Conservation (phyloP, 1,140 invertebrate species). For the Cydia pomonella region DNA sequence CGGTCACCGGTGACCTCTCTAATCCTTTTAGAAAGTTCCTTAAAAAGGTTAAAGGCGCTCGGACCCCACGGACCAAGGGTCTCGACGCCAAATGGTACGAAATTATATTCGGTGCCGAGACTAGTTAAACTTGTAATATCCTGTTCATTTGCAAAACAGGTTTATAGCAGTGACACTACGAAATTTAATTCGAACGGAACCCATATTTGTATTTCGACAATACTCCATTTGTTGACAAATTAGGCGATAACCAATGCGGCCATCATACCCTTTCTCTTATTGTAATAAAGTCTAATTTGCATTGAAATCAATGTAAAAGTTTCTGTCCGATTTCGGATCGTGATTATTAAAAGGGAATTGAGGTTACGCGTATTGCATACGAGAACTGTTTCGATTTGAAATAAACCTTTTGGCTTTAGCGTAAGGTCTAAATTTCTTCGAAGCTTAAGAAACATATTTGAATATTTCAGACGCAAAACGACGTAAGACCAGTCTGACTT, state of each 20-base stretch:
- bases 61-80: no score
- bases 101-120: no score
- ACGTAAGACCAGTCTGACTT: not conserved
- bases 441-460: not conserved
- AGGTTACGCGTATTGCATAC: conserved; percentile 24
- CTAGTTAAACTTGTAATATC: no score
- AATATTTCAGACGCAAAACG: not conserved
- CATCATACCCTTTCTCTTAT: not conserved
- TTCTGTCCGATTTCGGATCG: not conserved
- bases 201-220: conserved; percentile 10
- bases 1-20: no score
- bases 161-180: not conserved
- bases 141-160: not conserved
- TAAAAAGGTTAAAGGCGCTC: no score
- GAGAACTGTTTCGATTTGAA: not conserved
- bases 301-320: not conserved
- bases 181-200: not conserved
- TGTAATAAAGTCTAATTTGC: not conserved
- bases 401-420: not conserved
- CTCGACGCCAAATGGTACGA: no score
- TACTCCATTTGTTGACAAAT: conserved; percentile 13
- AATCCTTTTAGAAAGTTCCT: no score
- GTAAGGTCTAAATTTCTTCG: not conserved
- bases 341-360: conserved; percentile 28
- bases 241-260: not conserved